Base-by-base conservation (phyloP, 2,888 invertebrate species). In the Leptodirus hochenwartii region DNA sequence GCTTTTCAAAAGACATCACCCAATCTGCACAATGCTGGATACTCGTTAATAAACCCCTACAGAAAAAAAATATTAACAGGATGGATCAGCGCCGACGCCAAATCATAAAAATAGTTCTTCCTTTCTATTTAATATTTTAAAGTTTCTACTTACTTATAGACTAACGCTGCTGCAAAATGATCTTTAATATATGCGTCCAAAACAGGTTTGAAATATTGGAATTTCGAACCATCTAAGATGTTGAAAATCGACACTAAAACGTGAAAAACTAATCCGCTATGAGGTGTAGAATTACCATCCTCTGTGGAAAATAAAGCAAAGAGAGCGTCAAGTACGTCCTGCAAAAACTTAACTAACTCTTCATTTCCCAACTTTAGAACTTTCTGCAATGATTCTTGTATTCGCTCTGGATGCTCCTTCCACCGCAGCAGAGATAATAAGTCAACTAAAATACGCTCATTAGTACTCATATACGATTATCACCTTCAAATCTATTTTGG, bases 291-390 rank as follows among this genome's bases (percentile, higher is more conserved):
- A 49, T 82, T 87, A 13, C 87, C 88, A 50, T 90, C 85, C 51
- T 88, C 88, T 5, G 85, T 85, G 5, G 85, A 84, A 49, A 93
- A 88, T 64, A 95, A 72, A 11, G 85, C 80, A 52, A 93, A 93
- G 2, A 95, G 57, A 0, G 88, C 84, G 49, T 95, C 93, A 8
- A 95, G 58, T 2, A 93, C 88, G 47, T 93, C 93, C 51, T 91
- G 81, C 2, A 95, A 62, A 54, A 91, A 93, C 60, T 93, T 91
- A 9, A 93, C 87, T 22, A 91, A 61, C 50, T 93, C 93, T 51
- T 90, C 88, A 41, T 80, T 76, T 4, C 77, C 78, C n/a, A 91
- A 60, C 4, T 78, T 63, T 36, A 87, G 53, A 2, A 91, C 80
- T 27, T 82, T 66, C 1, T 79, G 69, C 9, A 93, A 56, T 0